Evolutionary conservation across 2,113 vertebrate genomes (phyloP), one percentile per base, ranked within the genome.

Genomic region (Engraulis encrasicolus): DNA sequence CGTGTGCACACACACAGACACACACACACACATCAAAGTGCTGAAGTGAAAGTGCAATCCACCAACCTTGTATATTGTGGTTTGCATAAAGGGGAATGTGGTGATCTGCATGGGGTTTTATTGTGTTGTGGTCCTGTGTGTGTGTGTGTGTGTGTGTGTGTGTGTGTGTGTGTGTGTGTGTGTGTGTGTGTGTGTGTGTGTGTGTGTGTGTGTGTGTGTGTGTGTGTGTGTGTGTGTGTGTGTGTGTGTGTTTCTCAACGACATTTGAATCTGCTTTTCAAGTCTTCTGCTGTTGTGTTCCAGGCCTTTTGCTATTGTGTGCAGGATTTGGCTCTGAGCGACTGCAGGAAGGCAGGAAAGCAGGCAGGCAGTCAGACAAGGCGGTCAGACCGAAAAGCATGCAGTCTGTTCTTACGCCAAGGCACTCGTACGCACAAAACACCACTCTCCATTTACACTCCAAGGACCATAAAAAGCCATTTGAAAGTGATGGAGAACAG

Each of bases 381-480:
- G n/a, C n/a, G n/a, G n/a, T n/a, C n/a, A n/a, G 27, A 81, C 54
- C 0, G 9, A 36, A 31, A 37, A 84, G 74, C 1, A 6, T 23
- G 40, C 40, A 9, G 27, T 0, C 18, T 14, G 12, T 14, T 34
- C 27, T 34, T 12, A n/a, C 17, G 87, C 78, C 83, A 84, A 85
- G 83, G 34, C 17, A 2, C 9, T 45, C 45, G 79, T 83, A 85
- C 85, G n/a, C 48, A n/a, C n/a, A n/a, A n/a, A n/a, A n/a, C n/a
- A n/a, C n/a, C n/a, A n/a, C n/a, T 49, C 17, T 40, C 82, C 86
- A 88, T 85, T 78, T 83, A 80, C 34, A 85, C 84, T 48, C 85
- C 79, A 18, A 77, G 1, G 50, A 45, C 88, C 89, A 90, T 89
- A 90, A 93, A 93, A 90, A 87, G 84, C 12, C 78, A 66, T 83